Conservation (phyloP, 2,113 vertebrate genomes). For the Fulica atra region DNA sequence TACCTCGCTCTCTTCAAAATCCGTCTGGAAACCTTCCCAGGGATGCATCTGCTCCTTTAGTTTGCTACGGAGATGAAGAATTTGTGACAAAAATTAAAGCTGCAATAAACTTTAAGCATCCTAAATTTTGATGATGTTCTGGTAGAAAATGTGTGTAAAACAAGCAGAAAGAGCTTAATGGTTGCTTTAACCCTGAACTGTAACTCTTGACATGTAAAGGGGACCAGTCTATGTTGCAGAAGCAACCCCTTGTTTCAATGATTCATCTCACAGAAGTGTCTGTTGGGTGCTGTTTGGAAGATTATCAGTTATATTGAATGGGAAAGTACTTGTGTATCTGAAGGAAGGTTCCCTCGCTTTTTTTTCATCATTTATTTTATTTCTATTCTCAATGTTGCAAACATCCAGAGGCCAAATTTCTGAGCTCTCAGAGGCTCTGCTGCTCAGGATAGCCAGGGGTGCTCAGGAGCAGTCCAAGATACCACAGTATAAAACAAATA, state of each 20-base stretch:
- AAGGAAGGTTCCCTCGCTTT: not conserved
- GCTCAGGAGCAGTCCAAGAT: not conserved
- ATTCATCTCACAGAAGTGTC: not conserved
- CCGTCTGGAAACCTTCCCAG: constrained; percentile 29
- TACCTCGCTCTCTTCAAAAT: constrained; percentile 12
- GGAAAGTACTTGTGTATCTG: not conserved
- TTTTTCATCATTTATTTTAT: not conserved
- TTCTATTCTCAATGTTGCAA: not conserved
- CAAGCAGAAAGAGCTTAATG: not conserved
- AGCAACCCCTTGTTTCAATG: no score
- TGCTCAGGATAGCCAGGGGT: fast-evolving
- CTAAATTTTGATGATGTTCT: not conserved
- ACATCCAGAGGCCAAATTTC: not conserved
- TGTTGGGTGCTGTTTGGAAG: not conserved
- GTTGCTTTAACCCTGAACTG: not conserved
- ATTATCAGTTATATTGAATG: not conserved
- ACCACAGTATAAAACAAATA: not conserved
- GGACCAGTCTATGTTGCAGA: not conserved
- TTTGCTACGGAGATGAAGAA: not conserved
- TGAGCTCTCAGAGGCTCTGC: not conserved
- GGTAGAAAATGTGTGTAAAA: not conserved
- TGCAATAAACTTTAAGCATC: not conserved
- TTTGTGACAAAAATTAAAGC: constrained; percentile 1
- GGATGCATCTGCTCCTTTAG: constrained; percentile 34
- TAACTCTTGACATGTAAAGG: not conserved